Evolutionary conservation across 1,140 invertebrate species (phyloP).

Genomic region (Zaprionus kolodkinae): DNA sequence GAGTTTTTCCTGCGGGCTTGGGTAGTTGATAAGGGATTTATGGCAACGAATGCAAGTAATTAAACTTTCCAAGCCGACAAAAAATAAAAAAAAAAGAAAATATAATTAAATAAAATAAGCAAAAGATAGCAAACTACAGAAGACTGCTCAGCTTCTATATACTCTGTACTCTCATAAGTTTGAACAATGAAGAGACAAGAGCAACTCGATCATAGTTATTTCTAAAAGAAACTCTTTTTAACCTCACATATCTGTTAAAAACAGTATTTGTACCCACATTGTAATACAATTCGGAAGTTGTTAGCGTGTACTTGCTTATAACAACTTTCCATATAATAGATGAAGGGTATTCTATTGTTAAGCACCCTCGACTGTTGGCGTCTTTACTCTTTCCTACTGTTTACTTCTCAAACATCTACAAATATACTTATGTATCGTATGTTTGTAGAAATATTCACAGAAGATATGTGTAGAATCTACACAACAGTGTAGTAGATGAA

Average conservation of each 20-base stretch:
- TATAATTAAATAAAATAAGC: background rate
- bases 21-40: slow-evolving; percentile 37
- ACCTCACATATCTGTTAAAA: too few species aligned
- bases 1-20: slow-evolving; percentile 47
- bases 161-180: background rate
- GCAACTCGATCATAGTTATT: too few species aligned
- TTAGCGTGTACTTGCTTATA: background rate
- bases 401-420: background rate
- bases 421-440: background rate
- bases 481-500: background rate
- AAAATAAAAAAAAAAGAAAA: background rate
- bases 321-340: background rate
- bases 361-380: background rate
- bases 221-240: too few species aligned
- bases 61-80: background rate
- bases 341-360: background rate
- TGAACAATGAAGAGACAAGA: too few species aligned
- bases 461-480: background rate
- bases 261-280: background rate
- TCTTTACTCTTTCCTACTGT: background rate
- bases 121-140: background rate
- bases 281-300: background rate
- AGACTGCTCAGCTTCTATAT: background rate
- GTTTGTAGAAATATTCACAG: background rate
- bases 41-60: slow-evolving; percentile 15